Evolutionary conservation across 2,888 invertebrate species (phyloP), one percentile per base, ranked within the genome.

Genomic region (Diabrotica balteata): DNA sequence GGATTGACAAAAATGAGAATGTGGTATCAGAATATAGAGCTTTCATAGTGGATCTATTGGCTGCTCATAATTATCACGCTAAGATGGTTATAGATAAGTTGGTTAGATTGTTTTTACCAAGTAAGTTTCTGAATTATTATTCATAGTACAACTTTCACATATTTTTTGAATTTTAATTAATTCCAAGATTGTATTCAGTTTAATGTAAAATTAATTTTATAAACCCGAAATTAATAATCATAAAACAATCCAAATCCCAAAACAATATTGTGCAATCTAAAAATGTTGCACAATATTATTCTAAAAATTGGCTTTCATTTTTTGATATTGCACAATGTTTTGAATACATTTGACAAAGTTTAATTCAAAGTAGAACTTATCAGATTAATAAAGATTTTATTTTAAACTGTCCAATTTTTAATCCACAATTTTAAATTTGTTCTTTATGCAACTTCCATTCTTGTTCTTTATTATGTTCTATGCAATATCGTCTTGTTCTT

Each of bases 11-110:
- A 62, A 83, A 83, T 45, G 66, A 82, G 22, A 83, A 85, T 55
- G 84, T 88, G n/a, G 84, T 88, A 0, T 77, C 83, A 46, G 86
- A 86, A 46, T 93, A 89, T 79, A 87, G 89, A 77, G 86, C 87
- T 54, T 90, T 93, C 77, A 80, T 91, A 46, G 83, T 90, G 47
- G 90, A 91, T 82, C 84, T 93, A 59, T 84, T 92, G 63, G 88
- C 90, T 54, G 90, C 90, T 2, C 91, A 92, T 74, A 89, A 88
- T 72, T 87, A 88, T 78, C 90, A 91, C 80, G 86, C 89, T 6
- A 87, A 87, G 72, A 85, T 86, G 74, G 88, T 89, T 8, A 85
- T 92, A 53, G 85, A 86, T 58, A 88, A 87, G 77, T 81, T 92
- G 62, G 85, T 92, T n/a, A 77, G 81, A 46, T 83, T 86, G 55